Conservation (phyloP, 2,888 invertebrate species). For the Pyrrhia umbra region DNA sequence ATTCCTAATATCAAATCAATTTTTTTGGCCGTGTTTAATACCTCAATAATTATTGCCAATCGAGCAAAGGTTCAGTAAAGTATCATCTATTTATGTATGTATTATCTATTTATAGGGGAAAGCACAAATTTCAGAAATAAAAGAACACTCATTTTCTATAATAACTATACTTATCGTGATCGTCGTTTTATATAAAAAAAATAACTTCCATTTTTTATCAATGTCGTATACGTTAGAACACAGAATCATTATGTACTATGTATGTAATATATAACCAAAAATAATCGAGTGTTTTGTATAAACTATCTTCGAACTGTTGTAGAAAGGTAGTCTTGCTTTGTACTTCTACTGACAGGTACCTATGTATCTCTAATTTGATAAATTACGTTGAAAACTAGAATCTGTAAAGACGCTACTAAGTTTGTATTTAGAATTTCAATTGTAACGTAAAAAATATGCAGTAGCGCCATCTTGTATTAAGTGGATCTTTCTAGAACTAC, state of each 20-base stretch:
- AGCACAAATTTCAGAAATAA: conserved; percentile 81
- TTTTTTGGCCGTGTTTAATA: no score
- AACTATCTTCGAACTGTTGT: conserved; percentile 69
- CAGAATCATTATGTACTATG: conserved; percentile 71
- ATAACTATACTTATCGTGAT: conserved; percentile 66
- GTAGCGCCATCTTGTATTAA: neutral
- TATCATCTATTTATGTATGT: conserved; percentile 54
- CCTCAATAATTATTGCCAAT: conserved; percentile 20
- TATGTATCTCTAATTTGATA: no score
- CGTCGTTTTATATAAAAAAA: conserved; percentile 72
- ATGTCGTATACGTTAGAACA: conserved; percentile 81
- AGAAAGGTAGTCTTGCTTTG: conserved; percentile 77
- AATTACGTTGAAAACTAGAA: neutral
- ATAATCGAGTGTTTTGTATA: conserved; percentile 80
- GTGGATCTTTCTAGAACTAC: neutral
- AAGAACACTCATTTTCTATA: conserved; percentile 78
- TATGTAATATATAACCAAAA: conserved; percentile 73
- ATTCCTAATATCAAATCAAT: no score
- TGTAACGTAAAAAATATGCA: neutral
- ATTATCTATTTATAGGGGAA: conserved; percentile 68
- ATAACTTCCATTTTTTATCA: conserved; percentile 75
- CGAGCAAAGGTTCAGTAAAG: conserved; percentile 39
- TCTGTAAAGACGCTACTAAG: conserved; percentile 1
- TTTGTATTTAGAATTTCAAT: neutral
- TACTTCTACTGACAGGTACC: conserved; percentile 20